phyloP scores from a whole-genome alignment of 2,797 vertebrate species.

The Cryptoprocta ferox region DNA sequence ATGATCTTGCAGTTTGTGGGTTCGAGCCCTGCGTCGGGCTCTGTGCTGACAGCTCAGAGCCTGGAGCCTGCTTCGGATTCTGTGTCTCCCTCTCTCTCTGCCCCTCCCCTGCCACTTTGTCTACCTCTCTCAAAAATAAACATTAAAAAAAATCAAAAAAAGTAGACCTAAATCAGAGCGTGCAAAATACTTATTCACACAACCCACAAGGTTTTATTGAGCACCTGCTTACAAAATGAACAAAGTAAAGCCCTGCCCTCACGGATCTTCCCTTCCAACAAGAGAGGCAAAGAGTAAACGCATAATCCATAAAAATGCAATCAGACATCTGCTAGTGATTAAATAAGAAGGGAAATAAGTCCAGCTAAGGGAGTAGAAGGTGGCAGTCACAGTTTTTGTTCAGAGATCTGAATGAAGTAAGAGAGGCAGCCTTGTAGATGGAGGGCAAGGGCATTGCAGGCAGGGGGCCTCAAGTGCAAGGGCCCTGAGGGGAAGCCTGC shows the following conservation, averaged over 20 bases:
- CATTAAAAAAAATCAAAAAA: no score
- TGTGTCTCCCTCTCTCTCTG: no score
- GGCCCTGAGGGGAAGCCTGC: background rate
- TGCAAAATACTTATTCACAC: background rate
- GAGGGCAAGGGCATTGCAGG: background rate
- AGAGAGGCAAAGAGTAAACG: background rate
- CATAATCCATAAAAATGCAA: background rate
- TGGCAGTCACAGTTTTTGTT: background rate
- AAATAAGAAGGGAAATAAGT: background rate
- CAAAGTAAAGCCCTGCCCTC: background rate
- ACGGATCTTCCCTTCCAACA: background rate
- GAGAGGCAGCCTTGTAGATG: accelerated
- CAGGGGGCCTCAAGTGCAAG: background rate
- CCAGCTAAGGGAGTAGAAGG: background rate
- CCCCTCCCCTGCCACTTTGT: no score
- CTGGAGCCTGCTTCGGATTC: no score
- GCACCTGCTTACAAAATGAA: background rate
- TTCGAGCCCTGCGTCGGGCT: no score
- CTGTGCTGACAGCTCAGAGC: no score
- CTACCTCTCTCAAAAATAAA: no score
- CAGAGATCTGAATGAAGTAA: background rate
- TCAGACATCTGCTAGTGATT: background rate
- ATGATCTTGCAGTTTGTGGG: no score
- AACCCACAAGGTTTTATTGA: background rate
- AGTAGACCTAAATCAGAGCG: background rate